phyloP scores from a whole-genome alignment of 1,140 invertebrate species.

The Drosophila ambigua region DNA sequence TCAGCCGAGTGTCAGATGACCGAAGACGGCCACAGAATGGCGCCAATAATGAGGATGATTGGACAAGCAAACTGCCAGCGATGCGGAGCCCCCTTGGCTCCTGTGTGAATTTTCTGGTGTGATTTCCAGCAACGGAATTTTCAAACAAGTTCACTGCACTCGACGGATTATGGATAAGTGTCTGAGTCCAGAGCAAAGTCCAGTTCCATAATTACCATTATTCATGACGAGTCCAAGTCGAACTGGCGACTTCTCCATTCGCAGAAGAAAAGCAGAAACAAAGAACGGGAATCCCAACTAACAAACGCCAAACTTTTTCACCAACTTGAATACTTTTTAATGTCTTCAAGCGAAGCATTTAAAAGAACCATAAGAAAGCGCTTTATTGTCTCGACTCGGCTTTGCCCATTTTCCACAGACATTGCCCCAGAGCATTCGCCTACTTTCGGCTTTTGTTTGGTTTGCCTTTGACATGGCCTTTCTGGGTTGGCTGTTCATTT shows the following conservation, averaged over 20 bases:
- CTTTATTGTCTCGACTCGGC: slow-evolving; percentile 54
- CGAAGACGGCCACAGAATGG: slow-evolving; percentile 46
- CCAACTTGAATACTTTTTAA: slow-evolving; percentile 57
- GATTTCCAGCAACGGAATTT: slow-evolving; percentile 27
- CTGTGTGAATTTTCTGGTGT: slow-evolving; percentile 15
- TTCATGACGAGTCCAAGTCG: slow-evolving; percentile 55
- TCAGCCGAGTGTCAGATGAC: slow-evolving; percentile 16
- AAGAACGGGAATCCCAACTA: slow-evolving; percentile 25
- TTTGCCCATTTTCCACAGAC: slow-evolving; percentile 10
- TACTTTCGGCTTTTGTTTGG: slow-evolving; percentile 42
- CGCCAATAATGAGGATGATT: slow-evolving; percentile 41
- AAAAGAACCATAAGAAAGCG: slow-evolving; percentile 64
- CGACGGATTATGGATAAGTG: slow-evolving; percentile 23
- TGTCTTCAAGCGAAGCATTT: slow-evolving; percentile 62
- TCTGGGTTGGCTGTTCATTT: slow-evolving; percentile 36
- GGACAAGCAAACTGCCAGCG: slow-evolving; percentile 28
- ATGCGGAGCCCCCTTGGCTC: too few species aligned
- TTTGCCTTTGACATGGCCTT: slow-evolving; percentile 16
- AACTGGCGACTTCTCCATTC: slow-evolving; percentile 24
- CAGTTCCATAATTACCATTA: slow-evolving; percentile 56
- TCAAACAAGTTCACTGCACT: slow-evolving; percentile 35
- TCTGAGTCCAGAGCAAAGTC: slow-evolving; percentile 2
- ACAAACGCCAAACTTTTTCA: slow-evolving; percentile 45
- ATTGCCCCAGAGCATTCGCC: slow-evolving; percentile 15
- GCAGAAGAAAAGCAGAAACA: slow-evolving; percentile 10